A percentile compares a stretch with the other conserved stretches of the same genome.
phyloP scores from a whole-genome alignment of 2,113 vertebrate genomes.

The Raja brachyura region DNA sequence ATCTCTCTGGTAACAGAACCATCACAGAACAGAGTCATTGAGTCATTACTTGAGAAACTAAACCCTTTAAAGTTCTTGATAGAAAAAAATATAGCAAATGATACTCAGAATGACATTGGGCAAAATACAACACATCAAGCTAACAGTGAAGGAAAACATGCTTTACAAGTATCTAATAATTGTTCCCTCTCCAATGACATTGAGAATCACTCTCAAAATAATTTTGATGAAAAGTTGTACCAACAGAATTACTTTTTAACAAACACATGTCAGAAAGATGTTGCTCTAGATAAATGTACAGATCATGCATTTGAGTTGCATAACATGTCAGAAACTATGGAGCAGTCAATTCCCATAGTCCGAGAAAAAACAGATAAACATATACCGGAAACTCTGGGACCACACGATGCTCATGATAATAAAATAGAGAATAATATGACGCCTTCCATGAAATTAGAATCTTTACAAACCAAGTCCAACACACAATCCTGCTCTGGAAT shows the following conservation, averaged over 20 bases:
- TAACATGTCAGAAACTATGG: background rate
- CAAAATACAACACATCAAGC: background rate
- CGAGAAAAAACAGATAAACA: background rate
- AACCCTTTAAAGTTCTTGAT: constrained; percentile 63
- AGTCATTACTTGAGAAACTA: constrained; percentile 65
- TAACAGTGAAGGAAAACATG: background rate
- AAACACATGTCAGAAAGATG: background rate
- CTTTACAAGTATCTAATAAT: background rate
- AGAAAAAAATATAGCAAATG: constrained; percentile 47
- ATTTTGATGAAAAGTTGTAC: background rate
- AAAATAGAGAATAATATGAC: background rate
- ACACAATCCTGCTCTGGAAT: background rate
- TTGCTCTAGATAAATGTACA: background rate
- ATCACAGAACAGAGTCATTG: constrained; percentile 52
- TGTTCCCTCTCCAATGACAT: background rate
- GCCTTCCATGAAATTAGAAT: background rate
- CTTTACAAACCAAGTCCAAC: background rate
- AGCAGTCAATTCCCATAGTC: background rate
- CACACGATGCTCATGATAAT: background rate
- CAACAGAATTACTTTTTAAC: constrained; percentile 4
- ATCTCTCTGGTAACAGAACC: constrained; percentile 39
- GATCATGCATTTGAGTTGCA: background rate
- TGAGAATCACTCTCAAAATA: background rate
- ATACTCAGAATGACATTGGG: background rate
- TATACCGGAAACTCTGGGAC: background rate